Conservation (phyloP, 2,888 invertebrate genomes). For the Ypsolopha sequella region DNA sequence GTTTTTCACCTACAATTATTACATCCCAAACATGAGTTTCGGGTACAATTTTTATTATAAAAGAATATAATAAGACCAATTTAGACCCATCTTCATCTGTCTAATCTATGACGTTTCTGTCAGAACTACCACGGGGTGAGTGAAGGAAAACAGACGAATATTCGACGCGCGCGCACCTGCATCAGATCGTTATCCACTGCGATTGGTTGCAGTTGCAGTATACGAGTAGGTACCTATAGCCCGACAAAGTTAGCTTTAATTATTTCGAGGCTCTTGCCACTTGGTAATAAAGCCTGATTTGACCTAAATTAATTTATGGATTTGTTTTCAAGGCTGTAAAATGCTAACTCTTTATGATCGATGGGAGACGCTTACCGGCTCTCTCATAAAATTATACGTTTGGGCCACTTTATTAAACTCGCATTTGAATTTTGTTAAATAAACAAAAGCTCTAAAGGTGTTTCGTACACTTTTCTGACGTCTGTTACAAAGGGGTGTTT, state of each 20-base stretch:
- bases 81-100: no score
- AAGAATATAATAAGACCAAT: no score
- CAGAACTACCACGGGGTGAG: no score
- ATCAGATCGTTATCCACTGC: slow-evolving; percentile 25
- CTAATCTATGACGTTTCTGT: no score
- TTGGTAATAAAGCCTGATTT: no score
- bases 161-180: slow-evolving; percentile 27
- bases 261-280: no score
- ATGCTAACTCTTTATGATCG: slow-evolving; percentile 26
- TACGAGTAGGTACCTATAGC: not conserved
- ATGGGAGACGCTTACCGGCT: slow-evolving; percentile 20
- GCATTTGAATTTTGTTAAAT: slow-evolving; percentile 9
- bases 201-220: slow-evolving; percentile 15
- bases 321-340: slow-evolving; percentile 14
- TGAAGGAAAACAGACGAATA: slow-evolving; percentile 5
- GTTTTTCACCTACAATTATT: no score
- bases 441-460: slow-evolving; percentile 8
- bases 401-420: slow-evolving; percentile 13
- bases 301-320: no score
- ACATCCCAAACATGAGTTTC: no score
- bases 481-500: no score
- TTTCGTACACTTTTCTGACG: not conserved
- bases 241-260: no score
- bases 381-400: slow-evolving; percentile 14
- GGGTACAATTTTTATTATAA: no score